Base-by-base conservation (phyloP, 1,140 invertebrate species). In the Cylas formicarius region DNA sequence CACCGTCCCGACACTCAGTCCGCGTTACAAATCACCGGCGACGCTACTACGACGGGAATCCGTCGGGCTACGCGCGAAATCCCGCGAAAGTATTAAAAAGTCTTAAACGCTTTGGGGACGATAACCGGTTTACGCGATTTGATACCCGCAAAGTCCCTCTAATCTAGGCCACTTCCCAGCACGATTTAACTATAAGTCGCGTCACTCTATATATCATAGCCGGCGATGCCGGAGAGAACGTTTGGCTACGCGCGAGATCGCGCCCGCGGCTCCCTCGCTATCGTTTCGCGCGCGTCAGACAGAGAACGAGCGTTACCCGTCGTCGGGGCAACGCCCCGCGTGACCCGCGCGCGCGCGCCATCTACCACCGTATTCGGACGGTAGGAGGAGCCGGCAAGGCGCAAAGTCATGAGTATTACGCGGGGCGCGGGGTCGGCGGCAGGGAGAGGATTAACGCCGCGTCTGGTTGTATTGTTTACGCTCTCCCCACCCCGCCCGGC, bases 91-190 rank as follows among this genome's bases (percentile, higher is more conserved):
- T 66, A 66, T 66, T 66, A 66, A 66, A 66, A 66, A 66, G 63
- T 64, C 63, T 66, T 66, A 66, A 64, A 61, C 56, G 63, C 63
- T 66, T 66, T 64, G 62, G 56, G 55, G 57, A 57, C 50, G 41
- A 42, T 54, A 52, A 62, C 60, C 60, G 62, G 58, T 51, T 57
- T 61, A 60, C 55, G n/a, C n/a, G 53, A 59, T 56, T 63, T 64
- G 63, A 64, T 62, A 55, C 63, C n/a, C 60, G 57, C 57, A 64
- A 66, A 66, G 61, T 64, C 62, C 58, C 72, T 75, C 68, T 76
- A 75, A 75, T 75, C 73, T 76, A 72, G 74, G 70, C 74, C 74
- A 75, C 74, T 76, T 76, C 72, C 74, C 74, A 72, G 65, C 73
- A 69, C 73, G 74, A 73, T 75, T 75, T 75, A 73, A 75, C 71